Percentiles rank a stretch among this genome's conserved stretches.
These are phyloP conservation scores for Lates calcarifer DNA, from an alignment of 2,113 vertebrate species.

Conservation along the genomic window DNA sequence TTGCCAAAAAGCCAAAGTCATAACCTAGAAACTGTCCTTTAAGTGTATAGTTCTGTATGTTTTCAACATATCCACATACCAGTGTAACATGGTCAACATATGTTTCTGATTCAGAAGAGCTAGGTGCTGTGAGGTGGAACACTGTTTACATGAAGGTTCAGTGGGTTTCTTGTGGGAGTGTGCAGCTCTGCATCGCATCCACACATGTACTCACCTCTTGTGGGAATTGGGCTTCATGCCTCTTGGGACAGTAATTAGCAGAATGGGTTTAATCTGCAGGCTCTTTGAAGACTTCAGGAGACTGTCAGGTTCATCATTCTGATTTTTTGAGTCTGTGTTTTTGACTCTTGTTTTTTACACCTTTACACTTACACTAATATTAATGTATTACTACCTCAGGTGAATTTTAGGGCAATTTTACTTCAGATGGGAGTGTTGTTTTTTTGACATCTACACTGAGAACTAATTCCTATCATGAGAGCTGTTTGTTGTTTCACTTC, in stretches of 20 bases:
- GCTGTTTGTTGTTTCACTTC: conserved; percentile 39
- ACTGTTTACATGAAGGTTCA: conserved; percentile 50
- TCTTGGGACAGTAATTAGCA: conserved; percentile 45
- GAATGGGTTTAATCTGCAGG: conserved; percentile 22
- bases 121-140: conserved; percentile 42
- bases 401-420: neutral
- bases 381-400: neutral
- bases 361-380: no score
- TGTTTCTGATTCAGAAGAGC: conserved; percentile 49
- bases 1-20: no score
- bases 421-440: neutral
- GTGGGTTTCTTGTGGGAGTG: conserved; percentile 46
- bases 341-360: neutral
- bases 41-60: neutral
- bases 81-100: neutral
- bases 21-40: neutral
- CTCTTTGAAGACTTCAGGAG: conserved; percentile 35
- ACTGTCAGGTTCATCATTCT: conserved; percentile 8
- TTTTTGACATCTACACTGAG: neutral
- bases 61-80: neutral
- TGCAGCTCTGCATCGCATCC: conserved; percentile 39
- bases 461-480: conserved; percentile 15
- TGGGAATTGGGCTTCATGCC: conserved; percentile 38
- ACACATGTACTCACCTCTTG: conserved; percentile 31
- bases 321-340: neutral